These are phyloP conservation scores for Megaceryle torquata DNA, from an alignment of 2,113 vertebrate genomes.

Conservation along the genomic window DNA sequence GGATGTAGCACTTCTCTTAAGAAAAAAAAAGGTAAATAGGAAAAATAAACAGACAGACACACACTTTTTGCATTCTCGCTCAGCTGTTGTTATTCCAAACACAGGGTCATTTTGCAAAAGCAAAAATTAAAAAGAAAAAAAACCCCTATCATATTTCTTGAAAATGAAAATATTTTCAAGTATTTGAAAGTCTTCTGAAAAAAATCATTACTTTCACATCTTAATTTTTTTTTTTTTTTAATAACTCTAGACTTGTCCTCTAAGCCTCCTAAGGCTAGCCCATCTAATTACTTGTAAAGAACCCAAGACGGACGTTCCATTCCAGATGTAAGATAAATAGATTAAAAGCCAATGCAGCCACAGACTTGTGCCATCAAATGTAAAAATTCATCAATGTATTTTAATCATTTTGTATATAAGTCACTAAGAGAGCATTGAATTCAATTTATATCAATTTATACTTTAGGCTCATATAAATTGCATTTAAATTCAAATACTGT, in stretches of 20 bases:
- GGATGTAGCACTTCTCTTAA: neutral
- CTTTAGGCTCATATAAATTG: neutral
- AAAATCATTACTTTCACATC: neutral
- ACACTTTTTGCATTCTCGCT: accelerated
- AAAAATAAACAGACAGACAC: neutral
- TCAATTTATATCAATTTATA: neutral
- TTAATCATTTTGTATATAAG: neutral
- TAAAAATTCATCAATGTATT: neutral
- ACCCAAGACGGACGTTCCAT: neutral
- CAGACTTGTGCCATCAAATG: neutral
- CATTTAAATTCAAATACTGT: neutral
- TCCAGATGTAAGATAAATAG: neutral
- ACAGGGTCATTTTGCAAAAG: neutral
- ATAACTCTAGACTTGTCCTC: neutral
- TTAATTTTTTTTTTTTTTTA: neutral
- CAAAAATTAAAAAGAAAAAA: neutral
- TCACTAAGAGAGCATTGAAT: neutral
- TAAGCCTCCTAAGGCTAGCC: neutral
- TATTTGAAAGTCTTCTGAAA: neutral
- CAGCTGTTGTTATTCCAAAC: neutral
- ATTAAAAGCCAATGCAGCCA: neutral
- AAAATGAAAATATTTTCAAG: neutral
- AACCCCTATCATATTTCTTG: accelerated
- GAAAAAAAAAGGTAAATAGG: neutral
- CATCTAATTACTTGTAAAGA: neutral